A percentile compares a stretch with the other conserved stretches of the same genome.
These are phyloP conservation scores for Nomada fabriciana DNA, from an alignment of 2,888 invertebrate species.

Conservation along the genomic window DNA sequence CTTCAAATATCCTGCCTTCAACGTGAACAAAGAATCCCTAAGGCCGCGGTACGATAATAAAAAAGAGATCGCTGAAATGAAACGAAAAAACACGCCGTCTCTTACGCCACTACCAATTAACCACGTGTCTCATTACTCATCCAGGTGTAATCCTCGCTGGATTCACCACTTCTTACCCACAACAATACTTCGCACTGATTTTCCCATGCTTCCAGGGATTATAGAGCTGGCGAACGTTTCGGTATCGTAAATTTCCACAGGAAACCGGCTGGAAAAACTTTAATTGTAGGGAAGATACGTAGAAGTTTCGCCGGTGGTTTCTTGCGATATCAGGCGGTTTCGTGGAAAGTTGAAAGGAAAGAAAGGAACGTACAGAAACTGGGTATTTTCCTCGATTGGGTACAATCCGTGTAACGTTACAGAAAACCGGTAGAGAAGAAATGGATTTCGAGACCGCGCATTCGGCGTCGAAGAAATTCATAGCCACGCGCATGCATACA, in stretches of 20 bases:
- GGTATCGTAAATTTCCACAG: background rate
- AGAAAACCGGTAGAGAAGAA: background rate
- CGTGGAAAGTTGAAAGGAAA: background rate
- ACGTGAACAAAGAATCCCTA: too few species aligned
- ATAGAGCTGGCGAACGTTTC: background rate
- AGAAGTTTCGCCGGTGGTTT: background rate
- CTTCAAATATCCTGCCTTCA: too few species aligned
- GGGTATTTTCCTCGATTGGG: background rate
- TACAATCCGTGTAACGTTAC: conserved; percentile 1
- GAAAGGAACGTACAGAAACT: too few species aligned
- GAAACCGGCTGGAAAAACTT: background rate
- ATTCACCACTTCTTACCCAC: background rate
- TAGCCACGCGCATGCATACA: background rate
- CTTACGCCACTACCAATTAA: too few species aligned
- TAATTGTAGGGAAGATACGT: conserved; percentile 5
- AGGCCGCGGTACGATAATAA: too few species aligned
- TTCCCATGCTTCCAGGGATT: background rate
- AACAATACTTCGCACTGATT: background rate
- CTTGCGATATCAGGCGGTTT: background rate
- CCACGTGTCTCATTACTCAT: background rate
- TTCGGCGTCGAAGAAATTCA: background rate
- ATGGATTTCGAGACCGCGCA: background rate
- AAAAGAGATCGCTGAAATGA: too few species aligned
- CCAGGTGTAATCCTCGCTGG: background rate
- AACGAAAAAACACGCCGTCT: too few species aligned